phyloP scores from a whole-genome alignment of 2,888 invertebrate species.

The Rhagium mordax region DNA sequence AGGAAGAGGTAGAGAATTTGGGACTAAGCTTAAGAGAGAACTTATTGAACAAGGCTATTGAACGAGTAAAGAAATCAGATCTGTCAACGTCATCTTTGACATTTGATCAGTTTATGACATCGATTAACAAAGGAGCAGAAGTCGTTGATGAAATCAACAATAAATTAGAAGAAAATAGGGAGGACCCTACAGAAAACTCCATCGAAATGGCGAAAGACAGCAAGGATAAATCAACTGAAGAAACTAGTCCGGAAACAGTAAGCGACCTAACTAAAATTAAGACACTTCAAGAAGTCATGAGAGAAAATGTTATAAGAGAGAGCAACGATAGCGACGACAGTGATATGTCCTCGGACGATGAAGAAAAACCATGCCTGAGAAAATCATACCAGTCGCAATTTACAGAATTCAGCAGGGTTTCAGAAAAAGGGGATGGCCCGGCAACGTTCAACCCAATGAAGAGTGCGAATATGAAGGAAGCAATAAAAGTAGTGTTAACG shows the following conservation, averaged over 20 bases:
- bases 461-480: not conserved
- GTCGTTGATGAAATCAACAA: not conserved
- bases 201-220: not conserved
- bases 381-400: not conserved
- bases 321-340: conserved; percentile 18
- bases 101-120: conserved; percentile 44
- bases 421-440: conserved; percentile 11
- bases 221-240: not conserved
- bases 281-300: conserved; percentile 12
- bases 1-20: not conserved
- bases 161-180: not conserved
- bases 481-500: not conserved
- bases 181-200: not conserved
- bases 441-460: not conserved
- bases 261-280: not conserved
- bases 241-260: not conserved
- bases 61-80: conserved; percentile 25
- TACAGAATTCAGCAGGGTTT: not conserved
- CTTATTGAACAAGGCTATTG: conserved; percentile 27
- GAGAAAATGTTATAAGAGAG: not conserved
- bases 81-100: conserved; percentile 35
- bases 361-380: not conserved
- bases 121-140: conserved; percentile 29
- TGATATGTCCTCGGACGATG: not conserved
- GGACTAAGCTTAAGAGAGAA: conserved; percentile 1